Base-by-base conservation (phyloP, 2,888 invertebrate species). In the Macaria liturata region DNA sequence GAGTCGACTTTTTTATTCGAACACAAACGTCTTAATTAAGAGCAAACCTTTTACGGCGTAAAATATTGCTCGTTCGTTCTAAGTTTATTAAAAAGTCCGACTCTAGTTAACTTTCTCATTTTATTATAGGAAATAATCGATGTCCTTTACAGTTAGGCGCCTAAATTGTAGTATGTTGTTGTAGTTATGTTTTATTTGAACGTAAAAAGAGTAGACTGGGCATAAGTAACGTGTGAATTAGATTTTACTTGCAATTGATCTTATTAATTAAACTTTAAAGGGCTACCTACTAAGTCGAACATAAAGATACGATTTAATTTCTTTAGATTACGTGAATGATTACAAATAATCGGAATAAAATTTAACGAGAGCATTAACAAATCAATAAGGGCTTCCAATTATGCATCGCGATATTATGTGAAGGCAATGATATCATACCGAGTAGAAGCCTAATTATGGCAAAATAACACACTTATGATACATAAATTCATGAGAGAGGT, bases 351-450 rank as follows among this genome's bases (percentile, higher is more conserved):
- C 74, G 70, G 78, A 77, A 81, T 54, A 47, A 54, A 46, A 50
- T 9, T 59, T 81, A 84, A 86, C 80, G 79, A 82, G 78, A 75
- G 77, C 81, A 84, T 85, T 85, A 85, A 86, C 84, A 86, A 87
- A 88, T 88, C 86, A 84, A 83, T 86, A 81, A 81, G 72, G 74
- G 74, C 39, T 80, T 86, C 83, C 86, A 88, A 88, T 88, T 86
- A 87, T 84, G 81, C 81, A 81, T 79, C 74, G 68, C 72, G 80
- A 81, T 84, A 83, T 83, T 83, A 84, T 75, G 75, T 73, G 76
- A 78, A 20, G 20, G 20, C 20, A 20, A 20, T 20, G 20, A 20
- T 20, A 20, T 20, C 20, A 20, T 20, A 20, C 20, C 20, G 20
- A 20, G 20, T 20, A 20, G 20, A 20, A 1, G 20, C 20, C 20